Conservation (phyloP, 2,888 invertebrate genomes). For the Agrochola circellaris region DNA sequence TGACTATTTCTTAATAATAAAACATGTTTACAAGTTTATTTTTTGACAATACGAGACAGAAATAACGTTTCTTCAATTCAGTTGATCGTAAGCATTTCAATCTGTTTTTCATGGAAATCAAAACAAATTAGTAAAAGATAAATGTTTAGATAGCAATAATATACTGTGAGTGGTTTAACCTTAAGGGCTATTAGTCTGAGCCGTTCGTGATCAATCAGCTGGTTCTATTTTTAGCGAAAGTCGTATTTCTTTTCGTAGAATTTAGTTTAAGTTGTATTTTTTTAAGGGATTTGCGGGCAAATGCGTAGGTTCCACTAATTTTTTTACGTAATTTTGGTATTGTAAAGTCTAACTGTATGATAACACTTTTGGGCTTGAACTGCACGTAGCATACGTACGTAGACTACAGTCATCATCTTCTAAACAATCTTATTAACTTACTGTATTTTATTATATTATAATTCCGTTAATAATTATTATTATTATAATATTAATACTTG, state of each 20-base stretch:
- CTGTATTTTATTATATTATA: too few species aligned
- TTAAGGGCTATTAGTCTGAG: slow-evolving; percentile 40
- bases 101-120: slow-evolving; percentile 18
- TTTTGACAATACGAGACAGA: background rate
- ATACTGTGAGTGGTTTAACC: slow-evolving; percentile 33
- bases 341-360: too few species aligned
- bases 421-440: too few species aligned
- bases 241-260: slow-evolving; percentile 12
- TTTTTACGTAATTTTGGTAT: background rate
- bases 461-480: too few species aligned
- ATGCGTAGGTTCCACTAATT: background rate
- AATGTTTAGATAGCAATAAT: slow-evolving; percentile 44
- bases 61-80: slow-evolving; percentile 1
- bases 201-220: slow-evolving; percentile 32
- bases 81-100: slow-evolving; percentile 19
- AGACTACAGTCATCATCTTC: too few species aligned
- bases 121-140: slow-evolving; percentile 46
- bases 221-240: slow-evolving; percentile 17
- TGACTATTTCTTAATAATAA: background rate
- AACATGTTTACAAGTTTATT: background rate
- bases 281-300: background rate
- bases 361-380: background rate
- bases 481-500: too few species aligned
- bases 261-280: slow-evolving; percentile 1
- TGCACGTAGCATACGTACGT: background rate